A percentile compares a stretch with the other conserved stretches of the same genome.
phyloP scores from a whole-genome alignment of 2,797 vertebrate species.

The Diplodus puntazzo region DNA sequence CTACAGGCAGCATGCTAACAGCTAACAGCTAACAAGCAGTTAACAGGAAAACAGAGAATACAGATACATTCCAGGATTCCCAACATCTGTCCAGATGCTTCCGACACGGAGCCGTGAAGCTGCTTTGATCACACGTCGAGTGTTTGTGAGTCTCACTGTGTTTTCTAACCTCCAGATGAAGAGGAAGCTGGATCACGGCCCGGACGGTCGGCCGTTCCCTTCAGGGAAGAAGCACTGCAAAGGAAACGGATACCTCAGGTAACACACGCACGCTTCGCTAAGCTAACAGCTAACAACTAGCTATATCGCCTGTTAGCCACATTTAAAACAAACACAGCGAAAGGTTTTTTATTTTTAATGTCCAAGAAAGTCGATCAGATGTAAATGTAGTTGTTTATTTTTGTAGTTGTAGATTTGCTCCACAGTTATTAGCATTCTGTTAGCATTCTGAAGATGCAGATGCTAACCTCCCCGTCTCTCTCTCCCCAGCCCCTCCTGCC shows the following conservation, averaged over 20 bases:
- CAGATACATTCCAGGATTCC: too few relatives aligned
- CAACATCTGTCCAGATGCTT: too few relatives aligned
- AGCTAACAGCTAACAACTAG: not conserved
- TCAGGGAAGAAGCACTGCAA: constrained; percentile 97
- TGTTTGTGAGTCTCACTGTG: not conserved
- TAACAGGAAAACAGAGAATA: too few relatives aligned
- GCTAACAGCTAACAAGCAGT: too few relatives aligned
- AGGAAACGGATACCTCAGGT: constrained; percentile 93
- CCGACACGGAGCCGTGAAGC: too few relatives aligned
- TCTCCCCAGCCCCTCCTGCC: constrained; percentile 85
- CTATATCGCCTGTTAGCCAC: not conserved
- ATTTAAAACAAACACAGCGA: not conserved
- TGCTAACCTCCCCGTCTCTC: not conserved
- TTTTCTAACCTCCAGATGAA: constrained; percentile 87
- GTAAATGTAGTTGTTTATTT: not conserved
- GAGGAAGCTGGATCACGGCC: constrained; percentile 97
- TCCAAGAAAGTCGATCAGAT: too few relatives aligned
- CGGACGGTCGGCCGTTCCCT: constrained; percentile 94
- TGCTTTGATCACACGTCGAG: not conserved
- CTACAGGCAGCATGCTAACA: too few relatives aligned
- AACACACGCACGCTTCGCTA: constrained; percentile 32
- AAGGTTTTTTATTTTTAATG: too few relatives aligned
- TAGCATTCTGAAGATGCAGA: not conserved
- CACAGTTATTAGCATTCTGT: not conserved
- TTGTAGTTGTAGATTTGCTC: not conserved